Conservation (phyloP, 2,888 invertebrate species). For the Drosophila formosana region DNA sequence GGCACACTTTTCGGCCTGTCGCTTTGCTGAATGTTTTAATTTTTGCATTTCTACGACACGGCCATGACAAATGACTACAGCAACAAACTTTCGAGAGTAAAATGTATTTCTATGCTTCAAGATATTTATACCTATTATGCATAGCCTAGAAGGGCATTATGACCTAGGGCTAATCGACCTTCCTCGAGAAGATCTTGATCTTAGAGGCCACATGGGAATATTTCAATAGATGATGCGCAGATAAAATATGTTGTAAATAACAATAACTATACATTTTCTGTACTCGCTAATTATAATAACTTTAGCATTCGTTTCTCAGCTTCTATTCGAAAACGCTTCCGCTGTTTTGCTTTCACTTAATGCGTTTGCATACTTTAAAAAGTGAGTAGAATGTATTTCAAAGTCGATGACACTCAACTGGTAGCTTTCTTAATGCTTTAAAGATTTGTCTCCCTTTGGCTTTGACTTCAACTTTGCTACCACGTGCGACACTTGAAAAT, state of each 20-base stretch:
- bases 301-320: background rate
- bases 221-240: too few relatives aligned
- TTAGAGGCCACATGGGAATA: background rate
- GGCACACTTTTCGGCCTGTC: constrained; percentile 69
- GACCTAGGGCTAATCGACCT: too few relatives aligned
- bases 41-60: constrained; percentile 48
- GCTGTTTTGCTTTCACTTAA: background rate
- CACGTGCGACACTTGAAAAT: constrained; percentile 55
- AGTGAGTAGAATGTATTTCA: background rate
- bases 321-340: background rate
- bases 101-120: constrained; percentile 10
- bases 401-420: background rate
- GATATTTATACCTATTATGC: background rate
- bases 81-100: constrained; percentile 61
- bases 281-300: background rate
- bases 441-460: background rate
- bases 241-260: too few relatives aligned
- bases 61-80: constrained; percentile 74
- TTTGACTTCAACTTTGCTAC: constrained; percentile 12
- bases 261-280: too few relatives aligned
- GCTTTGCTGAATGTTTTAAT: constrained; percentile 59
- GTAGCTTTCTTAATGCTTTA: background rate
- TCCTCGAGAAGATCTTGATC: background rate
- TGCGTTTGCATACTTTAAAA: background rate
- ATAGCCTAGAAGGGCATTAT: background rate